Percentiles rank a stretch among this genome's conserved stretches.
phyloP scores from a whole-genome alignment of 2,888 invertebrate genomes.

The Oscheius sp. region DNA sequence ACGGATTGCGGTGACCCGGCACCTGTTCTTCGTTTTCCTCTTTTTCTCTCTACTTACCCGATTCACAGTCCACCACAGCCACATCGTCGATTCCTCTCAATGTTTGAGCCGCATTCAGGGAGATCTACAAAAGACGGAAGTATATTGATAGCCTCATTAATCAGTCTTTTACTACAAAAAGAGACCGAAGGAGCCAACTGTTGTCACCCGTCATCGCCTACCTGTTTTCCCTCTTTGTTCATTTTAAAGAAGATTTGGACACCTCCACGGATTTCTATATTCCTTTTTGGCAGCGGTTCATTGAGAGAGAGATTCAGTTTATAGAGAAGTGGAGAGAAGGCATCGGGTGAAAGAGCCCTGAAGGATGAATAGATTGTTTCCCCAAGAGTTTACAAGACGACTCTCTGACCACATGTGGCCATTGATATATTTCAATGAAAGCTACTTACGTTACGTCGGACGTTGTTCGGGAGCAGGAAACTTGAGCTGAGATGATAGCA shows the following conservation, averaged over 20 bases:
- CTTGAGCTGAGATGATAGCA: constrained; percentile 30
- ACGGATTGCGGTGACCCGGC: constrained; percentile 14
- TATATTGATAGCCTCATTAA: not conserved
- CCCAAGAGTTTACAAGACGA: not conserved
- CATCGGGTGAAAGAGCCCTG: constrained; percentile 25
- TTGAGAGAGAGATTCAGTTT: constrained; percentile 41
- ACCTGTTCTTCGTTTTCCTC: not conserved
- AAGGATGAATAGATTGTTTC: constrained; percentile 6
- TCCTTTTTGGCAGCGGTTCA: constrained; percentile 32
- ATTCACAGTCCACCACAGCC: constrained; percentile 29
- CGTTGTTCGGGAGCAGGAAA: constrained; percentile 30
- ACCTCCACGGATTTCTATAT: constrained; percentile 37
- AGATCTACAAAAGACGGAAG: constrained; percentile 14
- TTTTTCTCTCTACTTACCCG: constrained; percentile 12
- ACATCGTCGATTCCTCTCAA: constrained; percentile 28
- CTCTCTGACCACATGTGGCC: constrained; percentile 8
- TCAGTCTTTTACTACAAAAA: not conserved
- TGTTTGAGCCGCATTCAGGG: constrained; percentile 27
- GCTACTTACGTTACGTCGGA: constrained; percentile 23
- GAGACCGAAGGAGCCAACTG: not conserved
- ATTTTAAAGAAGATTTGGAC: constrained; percentile 38
- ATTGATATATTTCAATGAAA: constrained; percentile 1
- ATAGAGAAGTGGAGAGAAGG: constrained; percentile 44
- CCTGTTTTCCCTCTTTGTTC: constrained; percentile 35
- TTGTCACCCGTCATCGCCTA: not conserved